Base-by-base conservation (phyloP, 2,888 invertebrate species). In the Fragum fragum region DNA sequence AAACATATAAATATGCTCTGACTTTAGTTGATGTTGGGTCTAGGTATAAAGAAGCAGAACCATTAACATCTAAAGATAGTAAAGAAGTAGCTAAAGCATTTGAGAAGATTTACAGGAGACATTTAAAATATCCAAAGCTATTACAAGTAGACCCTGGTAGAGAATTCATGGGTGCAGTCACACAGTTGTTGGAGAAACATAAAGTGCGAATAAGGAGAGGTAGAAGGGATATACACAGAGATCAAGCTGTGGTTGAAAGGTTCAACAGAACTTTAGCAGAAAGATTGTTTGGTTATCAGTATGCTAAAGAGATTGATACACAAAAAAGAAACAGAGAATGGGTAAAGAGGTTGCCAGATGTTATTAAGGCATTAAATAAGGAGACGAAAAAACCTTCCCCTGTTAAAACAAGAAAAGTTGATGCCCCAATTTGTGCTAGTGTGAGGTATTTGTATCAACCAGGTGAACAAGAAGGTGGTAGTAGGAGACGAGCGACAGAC, bases 1-100 rank as follows among this genome's bases (percentile, higher is more conserved):
- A 80, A 75, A 83, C 74, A 39, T 84, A 84, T 59, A 86, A 86
- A 68, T 87, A 84, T 68, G 84, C 82, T 18, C 63, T 87, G 29
- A 83, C 80, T 9, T 53, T 85, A 9, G 85, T 86, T 61, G 79
- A 87, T 77, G 77, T 86, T n/a, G 84, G 74, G n/a, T 36, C 57
- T 11, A 79, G 86, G 14, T 73, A 61, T 47, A 87, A 87, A 76
- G 81, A 81, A 73, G 83, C 87, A 61, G 85, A 87, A 42, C 85
- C 87, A 18, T 39, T 87, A 7, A 76, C 79, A 18, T 69, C 79
- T 7, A 86, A 86, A 74, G 76, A 76, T 18, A 70, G 76, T 53
- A 72, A 61, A 71, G 83, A 83, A 79, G 81, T 83, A n/a, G 79
- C 83, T 21, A 39, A 68, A 21, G 83, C 86, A 1, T 76, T 86